Percentiles rank a stretch among this genome's conserved stretches.
phyloP scores from a whole-genome alignment of 2,797 vertebrate species.

The Chloroceryle inda region DNA sequence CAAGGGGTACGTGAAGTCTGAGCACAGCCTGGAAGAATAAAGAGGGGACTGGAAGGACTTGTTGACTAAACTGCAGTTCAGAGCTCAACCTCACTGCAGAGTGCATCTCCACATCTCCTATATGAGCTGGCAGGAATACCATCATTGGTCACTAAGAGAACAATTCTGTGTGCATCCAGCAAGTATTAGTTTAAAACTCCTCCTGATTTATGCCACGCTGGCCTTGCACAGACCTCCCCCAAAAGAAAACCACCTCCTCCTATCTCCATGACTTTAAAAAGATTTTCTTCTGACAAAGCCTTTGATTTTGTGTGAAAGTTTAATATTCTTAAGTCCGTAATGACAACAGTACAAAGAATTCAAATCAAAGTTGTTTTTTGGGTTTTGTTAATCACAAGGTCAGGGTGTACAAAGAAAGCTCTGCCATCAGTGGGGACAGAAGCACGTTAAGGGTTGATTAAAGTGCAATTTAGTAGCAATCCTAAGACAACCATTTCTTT shows the following conservation, averaged over 20 bases:
- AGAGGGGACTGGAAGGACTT: neutral
- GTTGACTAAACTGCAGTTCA: neutral
- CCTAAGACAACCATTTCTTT: neutral
- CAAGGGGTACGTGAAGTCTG: neutral
- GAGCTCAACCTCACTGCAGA: neutral
- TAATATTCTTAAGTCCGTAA: slow-evolving; percentile 24
- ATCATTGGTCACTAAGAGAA: neutral
- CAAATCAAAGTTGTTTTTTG: neutral
- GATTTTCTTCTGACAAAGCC: neutral
- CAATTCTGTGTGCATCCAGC: neutral
- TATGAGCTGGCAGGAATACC: neutral
- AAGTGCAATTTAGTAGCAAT: slow-evolving; percentile 40
- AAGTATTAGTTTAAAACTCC: neutral
- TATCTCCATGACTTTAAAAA: neutral
- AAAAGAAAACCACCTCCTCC: neutral
- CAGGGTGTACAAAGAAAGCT: neutral
- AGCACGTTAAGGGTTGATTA: neutral
- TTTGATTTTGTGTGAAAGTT: slow-evolving; percentile 17
- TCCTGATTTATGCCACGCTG: neutral
- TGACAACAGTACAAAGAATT: slow-evolving; percentile 18
- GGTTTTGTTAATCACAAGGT: neutral
- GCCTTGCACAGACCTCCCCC: neutral
- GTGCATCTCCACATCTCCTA: accelerated
- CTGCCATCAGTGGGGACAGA: neutral
- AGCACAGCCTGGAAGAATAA: neutral